These are phyloP conservation scores for Holacanthella duospinosa DNA, from an alignment of 2,888 invertebrate genomes.

Conservation along the genomic window DNA sequence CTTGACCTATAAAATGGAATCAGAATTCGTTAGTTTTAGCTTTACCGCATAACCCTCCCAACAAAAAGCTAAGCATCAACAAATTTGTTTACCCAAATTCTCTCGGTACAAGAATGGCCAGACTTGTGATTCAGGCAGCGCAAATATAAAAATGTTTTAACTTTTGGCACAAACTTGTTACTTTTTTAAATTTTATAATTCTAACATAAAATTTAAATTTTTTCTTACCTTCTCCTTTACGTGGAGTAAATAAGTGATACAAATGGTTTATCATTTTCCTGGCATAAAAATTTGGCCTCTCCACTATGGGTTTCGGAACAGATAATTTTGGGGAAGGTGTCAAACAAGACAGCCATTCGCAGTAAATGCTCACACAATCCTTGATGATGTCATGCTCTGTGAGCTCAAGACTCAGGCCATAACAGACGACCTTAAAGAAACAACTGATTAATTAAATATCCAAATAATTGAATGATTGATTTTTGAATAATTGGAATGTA, in stretches of 20 bases:
- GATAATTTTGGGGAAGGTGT: constrained; percentile 72
- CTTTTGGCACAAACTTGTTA: no score
- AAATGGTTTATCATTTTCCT: constrained; percentile 83
- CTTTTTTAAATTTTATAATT: no score
- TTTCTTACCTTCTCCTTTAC: constrained; percentile 76
- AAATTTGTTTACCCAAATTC: constrained; percentile 71
- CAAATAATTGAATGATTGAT: no score
- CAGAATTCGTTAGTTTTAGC: background rate
- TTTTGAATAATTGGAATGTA: background rate
- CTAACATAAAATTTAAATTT: constrained; percentile 20
- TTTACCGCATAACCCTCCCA: background rate
- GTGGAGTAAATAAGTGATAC: constrained; percentile 85
- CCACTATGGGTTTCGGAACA: constrained; percentile 76
- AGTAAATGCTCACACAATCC: constrained; percentile 92
- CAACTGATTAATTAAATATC: constrained; percentile 18
- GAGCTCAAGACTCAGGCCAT: constrained; percentile 78
- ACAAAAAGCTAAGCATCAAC: no score
- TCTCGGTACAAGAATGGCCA: constrained; percentile 74
- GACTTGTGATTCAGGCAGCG: constrained; percentile 58
- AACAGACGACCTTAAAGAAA: constrained; percentile 77
- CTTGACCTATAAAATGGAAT: constrained; percentile 41
- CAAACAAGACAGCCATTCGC: constrained; percentile 88
- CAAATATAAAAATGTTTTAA: constrained; percentile 42
- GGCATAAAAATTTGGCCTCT: constrained; percentile 81
- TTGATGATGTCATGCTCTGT: constrained; percentile 87